Percentiles rank a stretch among this genome's conserved stretches.
Conservation (phyloP, 1,140 invertebrate species). For the Drosophila sulfurigaster region DNA sequence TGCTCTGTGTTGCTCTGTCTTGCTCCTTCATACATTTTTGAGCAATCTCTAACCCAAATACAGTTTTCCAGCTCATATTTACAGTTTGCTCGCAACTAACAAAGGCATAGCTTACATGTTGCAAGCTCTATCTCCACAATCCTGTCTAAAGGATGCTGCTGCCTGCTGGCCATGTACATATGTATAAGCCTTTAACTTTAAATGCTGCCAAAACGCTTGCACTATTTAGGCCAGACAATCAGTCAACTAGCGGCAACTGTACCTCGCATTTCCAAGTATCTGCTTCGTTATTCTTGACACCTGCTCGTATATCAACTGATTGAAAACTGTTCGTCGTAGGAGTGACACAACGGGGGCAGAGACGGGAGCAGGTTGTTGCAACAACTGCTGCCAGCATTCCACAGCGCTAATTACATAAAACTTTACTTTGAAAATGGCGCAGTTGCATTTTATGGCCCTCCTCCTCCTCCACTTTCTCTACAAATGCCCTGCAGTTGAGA, state of each 20-base stretch:
- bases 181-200: constrained; percentile 15
- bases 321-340: constrained; percentile 26
- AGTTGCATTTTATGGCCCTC: constrained; percentile 20
- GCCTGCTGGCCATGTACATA: not conserved
- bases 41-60: constrained; percentile 79
- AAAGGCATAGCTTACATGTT: constrained; percentile 45
- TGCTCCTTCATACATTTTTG: constrained; percentile 66
- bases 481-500: constrained; percentile 11
- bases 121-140: constrained; percentile 16
- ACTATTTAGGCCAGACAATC: constrained; percentile 23
- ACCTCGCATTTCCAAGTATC: constrained; percentile 1
- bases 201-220: constrained; percentile 22
- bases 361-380: not conserved
- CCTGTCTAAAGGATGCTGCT: not conserved
- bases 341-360: not conserved
- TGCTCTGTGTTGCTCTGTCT: not conserved
- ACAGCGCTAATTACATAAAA: constrained; percentile 38
- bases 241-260: constrained; percentile 16
- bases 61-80: constrained; percentile 61
- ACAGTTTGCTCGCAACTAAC: constrained; percentile 54
- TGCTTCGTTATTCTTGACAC: constrained; percentile 41
- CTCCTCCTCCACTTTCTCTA: not conserved
- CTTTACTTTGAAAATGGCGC: constrained; percentile 36
- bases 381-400: constrained; percentile 28
- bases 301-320: constrained; percentile 28